Conservation (phyloP, 1,140 invertebrate species). For the Eurosta solidaginis region DNA sequence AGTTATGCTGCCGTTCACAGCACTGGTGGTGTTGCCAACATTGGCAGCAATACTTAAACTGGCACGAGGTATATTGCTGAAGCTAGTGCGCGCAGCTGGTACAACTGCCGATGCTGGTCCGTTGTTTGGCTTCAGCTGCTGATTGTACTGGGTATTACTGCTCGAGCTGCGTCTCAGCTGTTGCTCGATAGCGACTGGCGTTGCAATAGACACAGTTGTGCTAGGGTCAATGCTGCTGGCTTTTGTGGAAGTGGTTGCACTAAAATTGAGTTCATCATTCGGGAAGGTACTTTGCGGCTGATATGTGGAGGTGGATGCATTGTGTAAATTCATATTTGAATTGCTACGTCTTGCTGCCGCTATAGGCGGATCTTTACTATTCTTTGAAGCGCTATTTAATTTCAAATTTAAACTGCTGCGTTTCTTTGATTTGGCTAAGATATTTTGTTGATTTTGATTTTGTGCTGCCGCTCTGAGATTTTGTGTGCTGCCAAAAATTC, state of each 20-base stretch:
- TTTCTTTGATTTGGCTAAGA: conserved; percentile 55
- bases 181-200: neutral
- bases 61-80: conserved; percentile 57
- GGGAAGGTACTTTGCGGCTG: neutral
- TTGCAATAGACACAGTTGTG: neutral
- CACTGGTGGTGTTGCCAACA: conserved; percentile 9
- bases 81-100: conserved; percentile 51
- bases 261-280: neutral
- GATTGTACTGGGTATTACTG: conserved; percentile 17
- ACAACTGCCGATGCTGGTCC: conserved; percentile 36
- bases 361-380: conserved; percentile 45
- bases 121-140: neutral
- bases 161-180: conserved; percentile 33
- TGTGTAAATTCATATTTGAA: conserved; percentile 54
- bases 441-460: conserved; percentile 38
- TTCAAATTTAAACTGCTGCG: conserved; percentile 57
- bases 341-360: conserved; percentile 43
- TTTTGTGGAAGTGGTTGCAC: conserved; percentile 16
- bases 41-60: conserved; percentile 42
- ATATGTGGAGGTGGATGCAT: conserved; percentile 39
- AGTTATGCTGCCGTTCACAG: neutral
- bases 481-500: conserved; percentile 56
- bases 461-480: conserved; percentile 49
- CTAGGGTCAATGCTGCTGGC: conserved; percentile 32
- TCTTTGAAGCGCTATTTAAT: conserved; percentile 38